Evolutionary conservation across 2,888 invertebrate species (phyloP).

Genomic region (Ectobius pallidus): DNA sequence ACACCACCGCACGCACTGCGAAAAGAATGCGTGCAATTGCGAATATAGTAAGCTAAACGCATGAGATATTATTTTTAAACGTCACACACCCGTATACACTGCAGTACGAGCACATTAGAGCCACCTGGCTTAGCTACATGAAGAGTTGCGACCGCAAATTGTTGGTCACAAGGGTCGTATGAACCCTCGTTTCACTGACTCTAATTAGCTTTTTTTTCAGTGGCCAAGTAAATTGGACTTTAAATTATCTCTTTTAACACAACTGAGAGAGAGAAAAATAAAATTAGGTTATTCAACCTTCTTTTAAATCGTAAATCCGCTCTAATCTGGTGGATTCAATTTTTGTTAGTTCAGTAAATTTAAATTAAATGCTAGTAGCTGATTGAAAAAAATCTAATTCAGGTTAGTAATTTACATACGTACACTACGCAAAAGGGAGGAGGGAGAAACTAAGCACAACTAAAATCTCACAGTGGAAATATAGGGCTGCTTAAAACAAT

Average conservation of each 20-base stretch:
- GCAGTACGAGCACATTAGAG: slow-evolving; percentile 19
- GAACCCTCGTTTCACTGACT: slow-evolving; percentile 26
- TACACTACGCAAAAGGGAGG: no score
- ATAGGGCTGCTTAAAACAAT: no score
- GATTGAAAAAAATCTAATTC: no score
- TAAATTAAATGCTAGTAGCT: no score
- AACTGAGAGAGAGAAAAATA: not conserved
- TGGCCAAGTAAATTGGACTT: slow-evolving; percentile 26
- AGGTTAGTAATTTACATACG: no score
- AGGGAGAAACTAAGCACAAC: no score
- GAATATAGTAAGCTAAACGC: slow-evolving; percentile 4
- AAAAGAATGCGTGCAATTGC: slow-evolving; percentile 16
- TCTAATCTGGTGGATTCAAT: no score
- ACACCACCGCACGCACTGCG: not conserved
- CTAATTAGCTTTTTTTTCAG: slow-evolving; percentile 21
- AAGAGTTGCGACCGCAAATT: slow-evolving; percentile 24
- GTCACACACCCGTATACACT: not conserved
- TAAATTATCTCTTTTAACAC: slow-evolving; percentile 27
- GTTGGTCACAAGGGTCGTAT: slow-evolving; percentile 30
- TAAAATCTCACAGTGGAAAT: no score
- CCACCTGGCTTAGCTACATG: slow-evolving; percentile 15
- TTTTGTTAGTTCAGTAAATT: no score
- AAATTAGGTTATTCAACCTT: not conserved
- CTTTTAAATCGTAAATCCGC: slow-evolving; percentile 7
- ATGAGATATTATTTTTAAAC: slow-evolving; percentile 23